Percentiles rank a stretch among this genome's conserved stretches.
phyloP scores from a whole-genome alignment of 2,113 vertebrate species.

The Brachyhypopomus gauderio region DNA sequence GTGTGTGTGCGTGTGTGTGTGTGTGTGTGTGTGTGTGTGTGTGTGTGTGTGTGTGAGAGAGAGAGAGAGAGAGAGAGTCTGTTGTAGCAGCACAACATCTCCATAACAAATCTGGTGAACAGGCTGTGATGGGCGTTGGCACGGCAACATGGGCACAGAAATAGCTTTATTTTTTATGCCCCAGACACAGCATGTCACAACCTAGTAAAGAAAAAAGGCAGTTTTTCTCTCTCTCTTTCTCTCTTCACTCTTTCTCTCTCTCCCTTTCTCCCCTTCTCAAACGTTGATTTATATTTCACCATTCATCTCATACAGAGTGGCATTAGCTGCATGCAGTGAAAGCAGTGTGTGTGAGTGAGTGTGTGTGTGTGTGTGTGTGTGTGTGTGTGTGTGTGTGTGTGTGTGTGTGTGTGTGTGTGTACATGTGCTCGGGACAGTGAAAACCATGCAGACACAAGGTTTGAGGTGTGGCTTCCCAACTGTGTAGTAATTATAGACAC shows the following conservation, averaged over 20 bases:
- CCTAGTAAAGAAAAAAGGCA: slow-evolving; percentile 6
- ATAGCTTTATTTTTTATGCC: slow-evolving; percentile 34
- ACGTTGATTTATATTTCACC: slow-evolving; percentile 14
- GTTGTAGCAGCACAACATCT: neutral
- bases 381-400: slow-evolving; percentile 22
- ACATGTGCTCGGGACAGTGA: neutral
- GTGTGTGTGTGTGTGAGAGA: neutral
- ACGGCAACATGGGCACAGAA: slow-evolving; percentile 17
- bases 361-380: slow-evolving; percentile 6
- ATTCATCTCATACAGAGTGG: slow-evolving; percentile 30
- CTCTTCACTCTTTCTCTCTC: slow-evolving; percentile 17
- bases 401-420: slow-evolving; percentile 6
- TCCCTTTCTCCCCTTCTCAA: neutral
- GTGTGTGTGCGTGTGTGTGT: neutral
- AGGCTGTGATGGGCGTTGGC: slow-evolving; percentile 18
- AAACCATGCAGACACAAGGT: neutral
- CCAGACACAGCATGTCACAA: slow-evolving; percentile 17
- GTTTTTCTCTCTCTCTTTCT: neutral
- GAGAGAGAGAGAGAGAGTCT: no score
- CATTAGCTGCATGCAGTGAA: slow-evolving; percentile 30
- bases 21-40: neutral
- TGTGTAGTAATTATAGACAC: slow-evolving; percentile 14
- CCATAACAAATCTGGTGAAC: neutral
- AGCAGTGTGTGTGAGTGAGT: slow-evolving; percentile 9
- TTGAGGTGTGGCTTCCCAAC: neutral